Conservation (phyloP, 2,113 vertebrate genomes). For the Daboia siamensis region DNA sequence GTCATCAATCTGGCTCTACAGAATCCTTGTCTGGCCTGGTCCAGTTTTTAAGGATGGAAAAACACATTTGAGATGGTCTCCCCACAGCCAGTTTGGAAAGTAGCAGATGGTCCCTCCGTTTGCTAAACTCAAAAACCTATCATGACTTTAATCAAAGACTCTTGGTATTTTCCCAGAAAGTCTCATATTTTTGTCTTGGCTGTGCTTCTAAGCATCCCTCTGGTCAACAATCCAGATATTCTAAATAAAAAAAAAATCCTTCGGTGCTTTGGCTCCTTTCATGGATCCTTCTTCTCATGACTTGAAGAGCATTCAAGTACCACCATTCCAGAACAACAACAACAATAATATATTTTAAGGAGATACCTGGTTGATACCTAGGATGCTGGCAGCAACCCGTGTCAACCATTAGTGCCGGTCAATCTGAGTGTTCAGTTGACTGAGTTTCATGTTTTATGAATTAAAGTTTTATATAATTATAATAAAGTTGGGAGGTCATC, state of each 20-base stretch:
- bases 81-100: not conserved
- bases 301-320: not conserved
- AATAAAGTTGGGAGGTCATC: no score
- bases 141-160: not conserved
- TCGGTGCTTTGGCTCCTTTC: not conserved
- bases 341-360: no score
- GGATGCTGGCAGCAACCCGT: no score
- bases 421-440: no score
- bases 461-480: no score
- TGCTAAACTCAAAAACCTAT: not conserved
- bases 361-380: no score
- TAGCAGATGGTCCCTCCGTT: not conserved
- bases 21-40: not conserved
- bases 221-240: not conserved
- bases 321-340: not conserved
- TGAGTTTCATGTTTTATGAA: no score
- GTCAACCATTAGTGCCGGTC: no score
- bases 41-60: not conserved
- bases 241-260: not conserved
- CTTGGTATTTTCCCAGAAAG: not conserved
- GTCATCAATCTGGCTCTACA: not conserved
- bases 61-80: not conserved
- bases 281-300: not conserved
- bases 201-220: not conserved
- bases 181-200: not conserved